Evolutionary conservation across 30 jellyfish, hydroid and myxozoan species (phyloP), one percentile per base, ranked within the genome.

Genomic region (Aurelia aurita complex sp. Pacific): DNA sequence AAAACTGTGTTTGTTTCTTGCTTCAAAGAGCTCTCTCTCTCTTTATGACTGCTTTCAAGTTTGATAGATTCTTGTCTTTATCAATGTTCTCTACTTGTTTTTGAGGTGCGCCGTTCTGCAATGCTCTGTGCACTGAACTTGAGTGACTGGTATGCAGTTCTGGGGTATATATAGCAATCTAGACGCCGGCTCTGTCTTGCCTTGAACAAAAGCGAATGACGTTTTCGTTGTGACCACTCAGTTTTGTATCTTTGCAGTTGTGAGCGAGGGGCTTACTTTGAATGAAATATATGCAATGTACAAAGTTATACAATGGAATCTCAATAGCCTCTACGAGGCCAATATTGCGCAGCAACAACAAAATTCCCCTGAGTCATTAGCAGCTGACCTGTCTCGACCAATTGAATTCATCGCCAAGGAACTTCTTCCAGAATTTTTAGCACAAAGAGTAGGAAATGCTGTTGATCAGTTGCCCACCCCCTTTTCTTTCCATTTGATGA

Each of bases 401-500:
- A 38, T 69, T 74, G 36, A 81, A 81, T 81, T 81, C 34, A 81
- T 81, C 43, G 77, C 90, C 90, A 82, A 82, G 91, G 85, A 64
- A 57, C 38, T 69, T 50, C 52, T 64, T 18, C 65, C 55, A 51
- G 60, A 82, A 82, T 70, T 61, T 69, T 16, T 13, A 64, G 72
- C 42, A 82, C 91, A 82, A 82, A 69, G 80, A 70, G 17, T 16
- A 82, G 91, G 91, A 82, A 82, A 82, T 82, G 72, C 85, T 86
- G 73, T 68, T 72, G 36, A 68, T 59, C 59, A 69, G 42, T 82
- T 82, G 91, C 91, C 91, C 91, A 71, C 91, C 91, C 91, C 91
- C 85, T 52, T 68, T 82, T 82, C 77, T 70, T 64, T 43, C 52
- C 46, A 43, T 18, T 61, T 54, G 62, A 79, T 50, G 80, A 64